These are phyloP conservation scores for Antrozous pallidus DNA, from an alignment of 2,797 vertebrate species.

Conservation along the genomic window DNA sequence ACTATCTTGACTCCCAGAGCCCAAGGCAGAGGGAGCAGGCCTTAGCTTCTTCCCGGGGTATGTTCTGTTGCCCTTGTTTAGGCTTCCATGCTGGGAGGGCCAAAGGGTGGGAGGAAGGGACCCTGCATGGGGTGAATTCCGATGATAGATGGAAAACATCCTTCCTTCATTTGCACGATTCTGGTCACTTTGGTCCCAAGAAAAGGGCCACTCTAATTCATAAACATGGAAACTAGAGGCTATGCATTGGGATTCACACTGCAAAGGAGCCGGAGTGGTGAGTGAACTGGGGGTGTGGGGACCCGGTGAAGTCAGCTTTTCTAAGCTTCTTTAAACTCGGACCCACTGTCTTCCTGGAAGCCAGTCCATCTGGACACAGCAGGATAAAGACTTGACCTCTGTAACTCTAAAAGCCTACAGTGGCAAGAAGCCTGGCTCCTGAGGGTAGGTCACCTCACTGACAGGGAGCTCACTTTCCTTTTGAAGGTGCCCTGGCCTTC, in stretches of 20 bases:
- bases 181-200: background rate
- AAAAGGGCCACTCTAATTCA: background rate
- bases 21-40: background rate
- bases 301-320: background rate
- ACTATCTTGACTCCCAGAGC: background rate
- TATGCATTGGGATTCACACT: background rate
- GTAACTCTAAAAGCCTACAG: background rate
- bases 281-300: background rate
- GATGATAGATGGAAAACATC: background rate
- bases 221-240: background rate
- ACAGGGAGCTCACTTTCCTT: accelerated
- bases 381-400: background rate
- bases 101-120: background rate
- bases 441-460: background rate
- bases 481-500: background rate
- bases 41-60: background rate
- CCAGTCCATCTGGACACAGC: background rate
- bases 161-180: background rate
- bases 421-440: background rate
- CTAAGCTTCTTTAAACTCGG: background rate
- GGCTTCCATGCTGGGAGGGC: background rate
- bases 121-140: background rate
- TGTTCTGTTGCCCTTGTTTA: background rate
- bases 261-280: background rate
- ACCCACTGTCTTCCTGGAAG: background rate